Base-by-base conservation (phyloP, 1,140 invertebrate species). In the Drosophila pectinifera region DNA sequence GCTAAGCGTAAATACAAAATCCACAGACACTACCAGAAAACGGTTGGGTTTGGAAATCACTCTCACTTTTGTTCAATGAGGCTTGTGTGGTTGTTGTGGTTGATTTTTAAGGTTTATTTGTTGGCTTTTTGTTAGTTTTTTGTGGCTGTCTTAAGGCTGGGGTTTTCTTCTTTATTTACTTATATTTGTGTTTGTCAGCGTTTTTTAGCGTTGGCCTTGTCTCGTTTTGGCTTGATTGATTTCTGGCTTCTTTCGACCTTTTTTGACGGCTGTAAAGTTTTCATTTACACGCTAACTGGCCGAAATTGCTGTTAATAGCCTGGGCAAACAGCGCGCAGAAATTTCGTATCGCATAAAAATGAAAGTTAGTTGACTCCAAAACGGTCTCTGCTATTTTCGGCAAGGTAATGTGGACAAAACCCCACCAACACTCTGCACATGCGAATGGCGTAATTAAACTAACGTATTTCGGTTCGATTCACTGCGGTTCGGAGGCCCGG, bases 31-130 rank as follows among this genome's bases (percentile, higher is more conserved):
- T 18, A 42, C 14, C 63, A 68, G 46, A 24, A 26, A 42, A 42
- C 24, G 62, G 73, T 69, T 63, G 73, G 59, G 77, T 91, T 90
- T 89, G 89, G 80, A 90, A 91, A 91, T 91, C 89, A 91, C 89
- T 91, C 89, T 91, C 89, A 91, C 89, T 91, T 91, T 91, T 91
- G 90, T 82, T 89, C 78, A 91, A 90, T 82, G 78, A 77, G 79
- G 34, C 64, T 70, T 68, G 70, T 69, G 48, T 65, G 49, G 46
- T 75, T 81, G 57, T 53, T 48, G 31, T 69, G 58, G 59, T 51
- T 55, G 53, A 42, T 54, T 58, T 68, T 76, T 59, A 57, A 56
- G 46, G 16, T 42, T 57, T 38, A n/a, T 78, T 58, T 24, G 26
- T 36, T 57, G 36, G 42, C 26, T 41, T 51, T 56, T 61, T 65